phyloP scores from a whole-genome alignment of 2,888 invertebrate species.

The Coelinius sp. region DNA sequence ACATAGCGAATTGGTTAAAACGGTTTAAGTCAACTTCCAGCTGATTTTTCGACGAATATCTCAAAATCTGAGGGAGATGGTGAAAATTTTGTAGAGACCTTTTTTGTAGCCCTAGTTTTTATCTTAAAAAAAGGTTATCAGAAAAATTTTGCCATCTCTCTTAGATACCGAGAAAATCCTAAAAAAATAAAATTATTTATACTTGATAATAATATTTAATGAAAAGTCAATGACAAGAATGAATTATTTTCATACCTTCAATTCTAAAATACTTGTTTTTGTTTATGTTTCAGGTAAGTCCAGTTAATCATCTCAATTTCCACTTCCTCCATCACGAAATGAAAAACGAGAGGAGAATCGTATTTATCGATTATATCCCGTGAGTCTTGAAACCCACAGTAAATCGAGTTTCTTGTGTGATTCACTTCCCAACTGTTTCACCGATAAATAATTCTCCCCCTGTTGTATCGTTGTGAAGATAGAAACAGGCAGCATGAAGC shows the following conservation, averaged over 20 bases:
- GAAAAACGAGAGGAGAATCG: constrained; percentile 43
- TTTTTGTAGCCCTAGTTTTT: too few species aligned
- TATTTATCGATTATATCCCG: constrained; percentile 43
- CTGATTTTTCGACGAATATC: too few species aligned
- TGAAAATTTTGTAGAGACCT: too few species aligned
- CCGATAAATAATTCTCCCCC: constrained; percentile 49
- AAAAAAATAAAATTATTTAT: too few species aligned
- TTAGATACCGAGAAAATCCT: too few species aligned
- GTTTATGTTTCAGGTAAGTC: constrained; percentile 48
- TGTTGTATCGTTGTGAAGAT: constrained; percentile 13
- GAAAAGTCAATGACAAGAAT: not conserved
- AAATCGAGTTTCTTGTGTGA: constrained; percentile 41
- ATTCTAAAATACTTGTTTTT: constrained; percentile 4
- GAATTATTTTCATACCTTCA: not conserved
- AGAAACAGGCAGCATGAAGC: constrained; percentile 10
- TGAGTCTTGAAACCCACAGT: constrained; percentile 24
- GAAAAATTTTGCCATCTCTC: too few species aligned
- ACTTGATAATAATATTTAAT: not conserved
- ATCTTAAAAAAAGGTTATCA: too few species aligned
- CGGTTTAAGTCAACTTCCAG: too few species aligned
- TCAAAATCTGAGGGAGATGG: too few species aligned
- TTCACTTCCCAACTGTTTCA: constrained; percentile 37
- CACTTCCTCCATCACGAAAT: constrained; percentile 34
- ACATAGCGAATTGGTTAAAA: too few species aligned
- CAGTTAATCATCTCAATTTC: constrained; percentile 46